Evolutionary conservation across 2,888 invertebrate species (phyloP).

Genomic region (Pristionchus mayeri): DNA sequence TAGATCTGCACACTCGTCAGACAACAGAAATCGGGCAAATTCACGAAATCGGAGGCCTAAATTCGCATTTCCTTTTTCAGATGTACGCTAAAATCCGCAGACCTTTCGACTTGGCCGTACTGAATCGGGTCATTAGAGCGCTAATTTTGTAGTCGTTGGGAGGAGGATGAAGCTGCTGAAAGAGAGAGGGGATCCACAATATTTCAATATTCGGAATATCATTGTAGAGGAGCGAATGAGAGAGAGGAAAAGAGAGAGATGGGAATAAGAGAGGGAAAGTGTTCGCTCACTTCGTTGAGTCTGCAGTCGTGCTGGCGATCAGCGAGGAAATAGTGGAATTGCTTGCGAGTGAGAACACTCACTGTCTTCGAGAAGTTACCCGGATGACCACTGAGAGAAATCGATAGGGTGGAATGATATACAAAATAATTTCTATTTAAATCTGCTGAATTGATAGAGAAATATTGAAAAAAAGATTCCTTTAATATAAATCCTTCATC

Average conservation of each 20-base stretch:
- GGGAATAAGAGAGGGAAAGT: too few relatives aligned
- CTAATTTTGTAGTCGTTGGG: conserved; percentile 12
- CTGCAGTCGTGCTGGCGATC: conserved; percentile 90
- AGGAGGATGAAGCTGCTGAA: conserved; percentile 45
- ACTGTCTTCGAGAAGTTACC: not conserved
- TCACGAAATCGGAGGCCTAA: conserved; percentile 88
- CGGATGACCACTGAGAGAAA: not conserved
- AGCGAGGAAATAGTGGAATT: conserved; percentile 67
- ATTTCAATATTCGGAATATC: too few relatives aligned
- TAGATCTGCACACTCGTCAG: conserved; percentile 97
- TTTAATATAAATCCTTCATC: too few relatives aligned
- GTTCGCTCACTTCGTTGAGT: conserved; percentile 96
- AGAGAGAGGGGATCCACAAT: not conserved
- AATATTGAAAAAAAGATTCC: too few relatives aligned
- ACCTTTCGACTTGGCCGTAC: conserved; percentile 41
- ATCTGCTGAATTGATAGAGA: too few relatives aligned
- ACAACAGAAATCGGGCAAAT: conserved; percentile 96
- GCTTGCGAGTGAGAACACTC: conserved; percentile 38
- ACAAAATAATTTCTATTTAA: too few relatives aligned
- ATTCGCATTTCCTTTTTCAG: not conserved
- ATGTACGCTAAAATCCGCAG: not conserved
- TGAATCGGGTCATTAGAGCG: not conserved
- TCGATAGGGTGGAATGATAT: not conserved
- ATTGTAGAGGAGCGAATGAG: too few relatives aligned
- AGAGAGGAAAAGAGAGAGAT: too few relatives aligned